Base-by-base conservation (phyloP, 2,113 vertebrate genomes). In the Trachemys scripta region DNA sequence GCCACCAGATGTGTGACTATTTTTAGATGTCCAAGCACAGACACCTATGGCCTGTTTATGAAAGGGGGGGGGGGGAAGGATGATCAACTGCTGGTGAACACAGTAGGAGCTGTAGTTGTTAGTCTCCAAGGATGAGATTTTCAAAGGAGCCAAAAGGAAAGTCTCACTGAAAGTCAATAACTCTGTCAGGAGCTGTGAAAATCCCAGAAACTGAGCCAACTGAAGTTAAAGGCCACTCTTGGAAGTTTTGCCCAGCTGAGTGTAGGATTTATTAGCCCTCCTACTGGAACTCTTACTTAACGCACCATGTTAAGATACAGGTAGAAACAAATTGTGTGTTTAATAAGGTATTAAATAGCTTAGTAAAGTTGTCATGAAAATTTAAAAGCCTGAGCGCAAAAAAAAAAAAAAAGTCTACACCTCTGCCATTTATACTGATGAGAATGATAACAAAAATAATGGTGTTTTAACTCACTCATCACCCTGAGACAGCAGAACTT, bases 291-390 rank as follows among this genome's bases (percentile, higher is more conserved):
- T 20, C 50, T 96, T 85, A 42, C 85, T 91, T 97, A 93, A 97
- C 96, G 81, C 79, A 96, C 81, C 94, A 78, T 79, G 89, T 95
- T 93, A 96, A 97, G 84, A 84, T 85, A 45, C 25, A 91, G 88
- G 91, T 94, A 92, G 96, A 97, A 97, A 97, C 96, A 97, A 96
- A 97, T 97, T 89, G 80, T 96, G 96, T 97, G 95, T 94, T 97
- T 97, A 97, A 97, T 97, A 97, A 97, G 81, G 82, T 97, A 97
- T 97, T 97, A 97, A 97, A 96, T 92, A 95, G 94, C 96, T 96
- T 97, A 96, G 93, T 97, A 97, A 97, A 97, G 94, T 97, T 97
- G 95, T 97, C 97, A 97, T 97, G 96, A 97, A 97, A 97, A 97
- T 97, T 97, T 97, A 97, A 97, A 97, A 95, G 96, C 94, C 96